Percentiles rank a stretch among this genome's conserved stretches.
Conservation (phyloP, 2,113 vertebrate species). For the Dascyllus trimaculatus region DNA sequence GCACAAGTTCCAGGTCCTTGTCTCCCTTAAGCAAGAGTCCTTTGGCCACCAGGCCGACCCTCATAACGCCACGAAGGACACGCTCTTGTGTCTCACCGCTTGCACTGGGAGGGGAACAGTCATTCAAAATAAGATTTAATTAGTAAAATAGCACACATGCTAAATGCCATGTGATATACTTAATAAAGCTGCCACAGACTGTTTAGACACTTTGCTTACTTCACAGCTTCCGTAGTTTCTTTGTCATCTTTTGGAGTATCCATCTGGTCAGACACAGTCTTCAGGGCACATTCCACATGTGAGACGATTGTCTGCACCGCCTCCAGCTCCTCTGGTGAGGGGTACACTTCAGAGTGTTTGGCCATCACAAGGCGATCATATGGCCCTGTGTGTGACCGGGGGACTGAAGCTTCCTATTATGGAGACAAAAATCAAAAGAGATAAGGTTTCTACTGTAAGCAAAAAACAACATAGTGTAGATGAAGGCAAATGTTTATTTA, state of each 20-base stretch:
- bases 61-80: constrained; percentile 92
- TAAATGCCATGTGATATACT: too few species aligned
- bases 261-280: constrained; percentile 92
- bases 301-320: constrained; percentile 96
- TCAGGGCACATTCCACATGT: constrained; percentile 92
- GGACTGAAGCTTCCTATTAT: constrained; percentile 48
- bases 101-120: not conserved
- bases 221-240: constrained; percentile 67
- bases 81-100: constrained; percentile 60
- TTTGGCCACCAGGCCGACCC: constrained; percentile 95
- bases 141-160: not conserved
- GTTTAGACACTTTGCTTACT: constrained; percentile 63
- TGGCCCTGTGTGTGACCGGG: constrained; percentile 83
- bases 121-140: not conserved
- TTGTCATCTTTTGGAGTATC: constrained; percentile 83
- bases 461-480: not conserved
- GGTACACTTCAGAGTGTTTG: constrained; percentile 96
- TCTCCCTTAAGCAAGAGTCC: constrained; percentile 95
- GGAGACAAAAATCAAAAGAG: not conserved
- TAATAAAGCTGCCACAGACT: not conserved
- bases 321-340: constrained; percentile 93
- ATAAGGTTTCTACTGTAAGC: not conserved
- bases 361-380: constrained; percentile 97
- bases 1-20: constrained; percentile 92
- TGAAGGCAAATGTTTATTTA: not conserved